Evolutionary conservation across 2,113 vertebrate genomes (phyloP).

Genomic region (Mugil cephalus): DNA sequence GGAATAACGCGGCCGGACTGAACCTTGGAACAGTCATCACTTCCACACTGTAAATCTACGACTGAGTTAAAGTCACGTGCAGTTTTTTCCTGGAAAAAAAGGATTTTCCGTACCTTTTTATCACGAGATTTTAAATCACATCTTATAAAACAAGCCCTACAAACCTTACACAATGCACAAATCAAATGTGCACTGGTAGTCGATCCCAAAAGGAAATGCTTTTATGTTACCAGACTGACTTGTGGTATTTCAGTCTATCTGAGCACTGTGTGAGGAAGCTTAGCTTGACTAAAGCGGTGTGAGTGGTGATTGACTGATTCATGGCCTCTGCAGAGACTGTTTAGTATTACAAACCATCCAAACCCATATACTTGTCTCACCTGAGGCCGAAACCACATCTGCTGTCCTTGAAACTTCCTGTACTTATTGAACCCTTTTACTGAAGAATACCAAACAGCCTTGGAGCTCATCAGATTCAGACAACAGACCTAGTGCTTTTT

Average conservation of each 20-base stretch:
- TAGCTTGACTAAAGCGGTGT: not conserved
- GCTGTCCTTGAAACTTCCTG: too few relatives aligned
- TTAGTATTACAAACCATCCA: not conserved
- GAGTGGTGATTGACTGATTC: not conserved
- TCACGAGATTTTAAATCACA: not conserved
- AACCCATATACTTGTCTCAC: too few relatives aligned
- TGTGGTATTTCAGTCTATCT: too few relatives aligned
- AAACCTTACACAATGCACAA: not conserved
- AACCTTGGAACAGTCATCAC: conserved; percentile 7
- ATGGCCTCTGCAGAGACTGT: not conserved
- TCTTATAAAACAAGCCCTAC: not conserved
- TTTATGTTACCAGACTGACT: not conserved
- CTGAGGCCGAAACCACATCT: too few relatives aligned
- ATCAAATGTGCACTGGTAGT: not conserved
- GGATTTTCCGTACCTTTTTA: not conserved
- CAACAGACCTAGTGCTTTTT: too few relatives aligned
- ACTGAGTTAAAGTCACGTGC: not conserved
- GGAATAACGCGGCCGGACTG: not conserved
- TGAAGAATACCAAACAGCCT: not conserved
- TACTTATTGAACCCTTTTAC: too few relatives aligned
- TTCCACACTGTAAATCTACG: not conserved
- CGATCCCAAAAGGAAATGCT: not conserved
- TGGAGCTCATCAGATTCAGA: not conserved
- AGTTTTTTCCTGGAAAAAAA: too few relatives aligned
- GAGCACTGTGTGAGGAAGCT: not conserved